Base-by-base conservation (phyloP, 2,888 invertebrate genomes). In the Leptinotarsa haldemani region DNA sequence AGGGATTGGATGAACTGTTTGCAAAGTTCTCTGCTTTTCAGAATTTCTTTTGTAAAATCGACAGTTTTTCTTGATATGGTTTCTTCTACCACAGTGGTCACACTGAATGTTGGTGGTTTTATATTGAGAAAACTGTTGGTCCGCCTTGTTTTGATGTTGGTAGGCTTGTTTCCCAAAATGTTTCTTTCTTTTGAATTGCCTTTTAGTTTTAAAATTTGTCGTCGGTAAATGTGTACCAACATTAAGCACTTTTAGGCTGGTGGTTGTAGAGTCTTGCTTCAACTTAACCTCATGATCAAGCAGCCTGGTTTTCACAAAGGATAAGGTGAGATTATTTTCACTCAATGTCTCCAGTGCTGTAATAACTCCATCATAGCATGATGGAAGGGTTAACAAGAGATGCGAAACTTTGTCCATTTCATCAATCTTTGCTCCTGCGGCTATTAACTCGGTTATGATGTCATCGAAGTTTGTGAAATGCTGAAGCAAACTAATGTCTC, bases 271-370 rank as follows among this genome's bases (percentile, higher is more conserved):
- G 58, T 74, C 69, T 40, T 58, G 48, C 30, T 58, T 66, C 1
- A 81, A 20, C 74, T 79, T 81, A 4, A 77, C 65, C 70, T 81
- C 80, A 5, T 78, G 75, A 63, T 80, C 80, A 15, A 81, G 47
- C 7, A 80, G 63, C 40, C 79, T 56, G 4, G 78, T 83, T 78
- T 86, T 86, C 4, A 85, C 84, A 77, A 85, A 85, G 15, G 77
- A 81, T n/a, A 86, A 74, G 0, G 83, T 86, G 56, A 85, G 74
- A 64, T 78, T 79, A 74, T 80, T 83, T 74, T 85, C 83, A 0
- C 80, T 73, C n/a, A 85, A 77, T 3, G 83, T 85, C 78, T 86
- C 84, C 0, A 86, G 80, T 0, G 86, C 85, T 13, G 85, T 85
- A 47, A 47, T 47, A 47, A 47, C 47, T 47, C 47, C 47, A 47